Conservation (phyloP, 2,113 vertebrate genomes). For the Prunella himalayana region DNA sequence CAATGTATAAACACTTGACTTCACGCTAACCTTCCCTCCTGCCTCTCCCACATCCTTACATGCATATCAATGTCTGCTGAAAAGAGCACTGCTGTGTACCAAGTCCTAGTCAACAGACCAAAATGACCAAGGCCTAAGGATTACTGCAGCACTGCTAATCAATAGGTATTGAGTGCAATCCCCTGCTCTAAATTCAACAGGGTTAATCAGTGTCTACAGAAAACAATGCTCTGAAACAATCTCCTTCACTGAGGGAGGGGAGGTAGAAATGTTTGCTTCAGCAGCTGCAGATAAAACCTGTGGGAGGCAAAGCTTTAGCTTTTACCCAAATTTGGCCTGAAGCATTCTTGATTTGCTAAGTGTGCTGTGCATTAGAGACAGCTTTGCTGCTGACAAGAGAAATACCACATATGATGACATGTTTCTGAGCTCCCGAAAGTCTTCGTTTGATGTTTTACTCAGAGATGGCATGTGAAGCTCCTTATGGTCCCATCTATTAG, state of each 20-base stretch:
- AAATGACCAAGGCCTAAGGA: slow-evolving; percentile 82
- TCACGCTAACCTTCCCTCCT: slow-evolving; percentile 56
- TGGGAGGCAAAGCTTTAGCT: slow-evolving; percentile 68
- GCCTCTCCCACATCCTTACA: slow-evolving; percentile 56
- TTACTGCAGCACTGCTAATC: slow-evolving; percentile 82
- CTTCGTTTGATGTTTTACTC: background rate
- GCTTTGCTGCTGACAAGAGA: background rate
- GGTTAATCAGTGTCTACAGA: slow-evolving; percentile 79
- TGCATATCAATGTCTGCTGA: slow-evolving; percentile 76
- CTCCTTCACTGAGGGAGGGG: slow-evolving; percentile 42
- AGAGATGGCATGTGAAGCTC: background rate
- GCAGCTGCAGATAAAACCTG: slow-evolving; percentile 71
- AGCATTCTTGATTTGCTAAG: slow-evolving; percentile 52
- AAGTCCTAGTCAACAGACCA: slow-evolving; percentile 72
- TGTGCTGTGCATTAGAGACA: background rate
- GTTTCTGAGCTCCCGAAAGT: background rate
- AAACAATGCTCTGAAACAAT: slow-evolving; percentile 63
- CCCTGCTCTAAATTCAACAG: slow-evolving; percentile 71
- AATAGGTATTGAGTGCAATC: slow-evolving; percentile 80
- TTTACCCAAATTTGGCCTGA: slow-evolving; percentile 63
- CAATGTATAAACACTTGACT: slow-evolving; percentile 68
- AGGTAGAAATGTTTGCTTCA: slow-evolving; percentile 66
- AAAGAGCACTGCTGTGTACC: slow-evolving; percentile 75
- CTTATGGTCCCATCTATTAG: background rate
- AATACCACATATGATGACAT: background rate